These are phyloP conservation scores for Felis chaus DNA, from an alignment of 2,113 vertebrate species.

Conservation along the genomic window DNA sequence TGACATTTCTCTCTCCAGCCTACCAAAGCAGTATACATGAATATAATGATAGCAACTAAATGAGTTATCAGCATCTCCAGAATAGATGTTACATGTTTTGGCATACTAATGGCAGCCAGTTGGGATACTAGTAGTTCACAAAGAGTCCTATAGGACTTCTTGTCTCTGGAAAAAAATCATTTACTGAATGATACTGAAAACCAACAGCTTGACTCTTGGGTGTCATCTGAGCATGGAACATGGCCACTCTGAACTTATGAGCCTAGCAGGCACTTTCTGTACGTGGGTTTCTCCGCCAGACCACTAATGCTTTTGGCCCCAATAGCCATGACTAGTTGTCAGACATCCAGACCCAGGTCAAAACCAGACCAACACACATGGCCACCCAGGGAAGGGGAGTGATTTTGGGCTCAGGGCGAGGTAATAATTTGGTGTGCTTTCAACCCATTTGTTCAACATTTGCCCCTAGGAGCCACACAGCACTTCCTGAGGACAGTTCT, in stretches of 20 bases:
- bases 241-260: neutral
- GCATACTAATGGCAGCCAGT: neutral
- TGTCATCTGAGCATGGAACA: neutral
- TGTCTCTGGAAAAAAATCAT: neutral
- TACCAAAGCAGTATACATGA: neutral
- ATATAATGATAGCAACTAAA: neutral
- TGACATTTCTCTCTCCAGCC: neutral
- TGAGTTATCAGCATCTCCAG: neutral
- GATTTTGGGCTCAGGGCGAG: neutral
- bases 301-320: neutral
- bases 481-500: neutral
- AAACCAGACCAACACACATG: neutral
- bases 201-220: neutral
- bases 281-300: neutral
- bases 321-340: neutral
- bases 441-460: slow-evolving; percentile 22
- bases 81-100: neutral
- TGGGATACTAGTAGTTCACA: neutral
- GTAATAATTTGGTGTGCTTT: neutral
- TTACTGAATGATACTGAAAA: neutral
- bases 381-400: neutral
- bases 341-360: neutral
- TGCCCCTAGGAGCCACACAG: neutral
- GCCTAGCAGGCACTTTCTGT: neutral
- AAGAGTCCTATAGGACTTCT: neutral